Evolutionary conservation across 2,888 invertebrate species (phyloP).

Genomic region (Pyrrhia umbra): DNA sequence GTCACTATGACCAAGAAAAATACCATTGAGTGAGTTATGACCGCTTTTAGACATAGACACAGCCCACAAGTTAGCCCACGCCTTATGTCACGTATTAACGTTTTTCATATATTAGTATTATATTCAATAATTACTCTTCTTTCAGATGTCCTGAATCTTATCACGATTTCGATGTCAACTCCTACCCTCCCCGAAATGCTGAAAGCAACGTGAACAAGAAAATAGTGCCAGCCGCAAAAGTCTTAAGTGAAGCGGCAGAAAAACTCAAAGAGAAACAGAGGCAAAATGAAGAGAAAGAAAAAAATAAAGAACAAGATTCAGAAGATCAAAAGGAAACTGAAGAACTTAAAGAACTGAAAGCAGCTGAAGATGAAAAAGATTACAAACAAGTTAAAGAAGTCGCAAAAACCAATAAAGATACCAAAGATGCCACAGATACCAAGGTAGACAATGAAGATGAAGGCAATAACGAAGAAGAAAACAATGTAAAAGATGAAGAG

Average conservation of each 20-base stretch:
- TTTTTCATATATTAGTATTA: too few relatives aligned
- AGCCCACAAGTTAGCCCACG: too few relatives aligned
- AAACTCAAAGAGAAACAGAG: neutral
- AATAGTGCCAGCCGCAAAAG: neutral
- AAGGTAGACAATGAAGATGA: neutral
- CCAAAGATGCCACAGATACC: neutral
- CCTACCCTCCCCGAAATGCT: neutral
- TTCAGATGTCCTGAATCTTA: slow-evolving; percentile 48
- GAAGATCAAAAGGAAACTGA: neutral
- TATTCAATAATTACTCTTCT: neutral
- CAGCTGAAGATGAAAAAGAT: neutral
- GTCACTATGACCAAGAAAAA: slow-evolving; percentile 68
- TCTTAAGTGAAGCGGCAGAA: neutral
- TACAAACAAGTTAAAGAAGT: neutral
- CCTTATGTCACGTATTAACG: too few relatives aligned
- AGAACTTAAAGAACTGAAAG: neutral
- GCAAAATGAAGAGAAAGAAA: neutral
- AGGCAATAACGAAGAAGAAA: neutral
- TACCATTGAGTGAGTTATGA: slow-evolving; percentile 75
- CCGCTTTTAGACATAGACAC: too few relatives aligned
- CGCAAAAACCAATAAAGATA: neutral
- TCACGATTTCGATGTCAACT: slow-evolving; percentile 37
- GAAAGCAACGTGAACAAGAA: neutral
- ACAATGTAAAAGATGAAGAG: neutral
- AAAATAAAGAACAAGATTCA: neutral